These are phyloP conservation scores for Lepidotrigona ventralis DNA, from an alignment of 1,140 invertebrate genomes.

Conservation along the genomic window DNA sequence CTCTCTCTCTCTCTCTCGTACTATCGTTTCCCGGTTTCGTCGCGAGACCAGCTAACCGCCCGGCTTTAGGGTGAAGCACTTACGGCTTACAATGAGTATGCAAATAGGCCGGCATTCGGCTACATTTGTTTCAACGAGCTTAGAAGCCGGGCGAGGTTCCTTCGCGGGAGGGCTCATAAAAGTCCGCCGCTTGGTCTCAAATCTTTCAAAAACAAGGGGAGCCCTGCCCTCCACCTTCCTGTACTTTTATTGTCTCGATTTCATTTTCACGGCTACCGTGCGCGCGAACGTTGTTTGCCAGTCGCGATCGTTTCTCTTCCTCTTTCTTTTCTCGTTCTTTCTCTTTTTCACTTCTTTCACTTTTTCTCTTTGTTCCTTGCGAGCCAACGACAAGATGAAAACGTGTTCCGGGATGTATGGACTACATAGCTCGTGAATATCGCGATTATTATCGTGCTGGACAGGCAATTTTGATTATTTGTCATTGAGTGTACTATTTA, in stretches of 20 bases:
- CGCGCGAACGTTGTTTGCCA: constrained; percentile 7
- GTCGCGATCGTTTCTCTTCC: background rate
- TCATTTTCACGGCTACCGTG: constrained; percentile 48
- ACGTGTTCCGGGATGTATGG: background rate
- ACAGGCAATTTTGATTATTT: background rate
- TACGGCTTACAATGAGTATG: constrained; percentile 65
- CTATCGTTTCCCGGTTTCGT: constrained; percentile 47
- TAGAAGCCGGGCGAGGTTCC: constrained; percentile 44
- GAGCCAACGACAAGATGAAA: background rate
- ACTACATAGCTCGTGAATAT: background rate
- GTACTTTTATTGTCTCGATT: constrained; percentile 58
- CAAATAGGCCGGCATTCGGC: constrained; percentile 66
- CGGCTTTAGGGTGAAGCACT: constrained; percentile 63
- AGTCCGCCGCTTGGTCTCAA: constrained; percentile 45
- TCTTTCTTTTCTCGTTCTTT: background rate
- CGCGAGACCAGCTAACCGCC: constrained; percentile 47
- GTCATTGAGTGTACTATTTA: background rate
- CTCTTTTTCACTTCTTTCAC: background rate
- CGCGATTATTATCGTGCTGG: background rate
- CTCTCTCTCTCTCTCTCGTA: constrained; percentile 16
- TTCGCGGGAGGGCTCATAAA: constrained; percentile 56
- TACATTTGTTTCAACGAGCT: constrained; percentile 67
- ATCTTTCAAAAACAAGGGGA: constrained; percentile 62
- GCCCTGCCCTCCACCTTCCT: constrained; percentile 36
- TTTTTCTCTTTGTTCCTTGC: background rate